Percentiles rank a stretch among this genome's conserved stretches.
These are phyloP conservation scores for Trachelus stipa DNA, from an alignment of 2,888 invertebrate species.

Conservation along the genomic window DNA sequence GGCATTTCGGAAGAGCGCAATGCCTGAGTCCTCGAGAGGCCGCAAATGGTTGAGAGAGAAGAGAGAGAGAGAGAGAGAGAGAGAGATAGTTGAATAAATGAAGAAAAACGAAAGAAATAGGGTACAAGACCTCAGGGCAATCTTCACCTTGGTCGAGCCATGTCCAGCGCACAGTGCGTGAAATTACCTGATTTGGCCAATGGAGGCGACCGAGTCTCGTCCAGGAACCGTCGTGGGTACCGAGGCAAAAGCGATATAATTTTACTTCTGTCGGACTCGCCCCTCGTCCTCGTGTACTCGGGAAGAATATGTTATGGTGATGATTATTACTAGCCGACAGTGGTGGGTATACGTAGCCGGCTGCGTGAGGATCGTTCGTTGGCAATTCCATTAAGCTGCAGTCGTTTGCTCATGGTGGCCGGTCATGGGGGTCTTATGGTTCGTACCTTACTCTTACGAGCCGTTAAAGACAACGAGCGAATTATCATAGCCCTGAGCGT, in stretches of 20 bases:
- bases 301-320: neutral
- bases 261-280: neutral
- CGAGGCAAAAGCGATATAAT: neutral
- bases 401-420: neutral
- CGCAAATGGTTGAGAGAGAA: neutral
- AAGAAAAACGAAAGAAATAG: conserved; percentile 7
- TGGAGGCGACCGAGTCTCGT: neutral
- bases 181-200: neutral
- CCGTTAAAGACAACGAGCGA: conserved; percentile 28
- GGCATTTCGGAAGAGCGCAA: neutral
- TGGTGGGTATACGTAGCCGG: neutral
- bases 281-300: neutral
- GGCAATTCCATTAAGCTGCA: neutral
- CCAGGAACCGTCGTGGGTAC: neutral
- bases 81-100: neutral
- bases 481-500: conserved; percentile 17
- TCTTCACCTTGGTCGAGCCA: neutral
- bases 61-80: neutral
- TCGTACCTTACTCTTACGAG: conserved; percentile 7
- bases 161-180: neutral
- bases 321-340: neutral
- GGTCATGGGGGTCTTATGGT: neutral
- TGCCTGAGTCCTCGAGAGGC: neutral
- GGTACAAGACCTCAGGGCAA: neutral
- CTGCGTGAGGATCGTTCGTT: neutral